phyloP scores from a whole-genome alignment of 2,797 vertebrate species.

The Anabas testudineus region DNA sequence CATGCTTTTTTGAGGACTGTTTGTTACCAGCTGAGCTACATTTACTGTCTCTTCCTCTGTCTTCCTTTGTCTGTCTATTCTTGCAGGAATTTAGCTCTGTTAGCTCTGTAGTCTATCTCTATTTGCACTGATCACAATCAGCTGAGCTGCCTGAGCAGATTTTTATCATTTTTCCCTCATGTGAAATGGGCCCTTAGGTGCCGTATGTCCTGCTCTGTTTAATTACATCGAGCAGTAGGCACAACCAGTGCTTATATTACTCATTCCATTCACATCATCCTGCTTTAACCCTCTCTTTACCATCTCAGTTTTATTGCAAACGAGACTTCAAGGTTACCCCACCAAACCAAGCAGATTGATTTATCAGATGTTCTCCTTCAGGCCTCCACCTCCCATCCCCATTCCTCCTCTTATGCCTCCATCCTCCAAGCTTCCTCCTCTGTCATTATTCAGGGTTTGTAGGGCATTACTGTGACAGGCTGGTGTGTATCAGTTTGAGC shows the following conservation, averaged over 20 bases:
- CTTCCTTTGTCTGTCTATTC: conserved; percentile 12
- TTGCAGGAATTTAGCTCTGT: conserved; percentile 11
- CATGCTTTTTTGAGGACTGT: not conserved
- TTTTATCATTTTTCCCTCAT: conserved; percentile 55
- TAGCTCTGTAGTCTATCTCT: conserved; percentile 1
- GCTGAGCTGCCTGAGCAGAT: conserved; percentile 54
- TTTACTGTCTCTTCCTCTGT: not conserved
- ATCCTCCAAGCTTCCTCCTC: conserved; percentile 29
- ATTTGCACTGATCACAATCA: conserved; percentile 58
- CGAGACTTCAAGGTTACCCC: conserved; percentile 63
- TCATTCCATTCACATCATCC: conserved; percentile 38
- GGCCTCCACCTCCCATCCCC: conserved; percentile 7
- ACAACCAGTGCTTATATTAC: conserved; percentile 37
- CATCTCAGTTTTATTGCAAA: conserved; percentile 36
- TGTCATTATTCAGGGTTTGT: conserved; percentile 57
- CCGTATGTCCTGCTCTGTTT: conserved; percentile 49
- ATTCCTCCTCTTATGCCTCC: conserved; percentile 10
- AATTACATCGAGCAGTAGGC: conserved; percentile 52
- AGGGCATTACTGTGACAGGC: conserved; percentile 52
- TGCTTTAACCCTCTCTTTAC: not conserved
- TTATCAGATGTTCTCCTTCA: conserved; percentile 55
- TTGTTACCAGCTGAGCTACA: not conserved
- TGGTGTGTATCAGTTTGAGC: conserved; percentile 45
- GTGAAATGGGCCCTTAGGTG: conserved; percentile 60
- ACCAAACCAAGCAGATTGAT: conserved; percentile 61